These are phyloP conservation scores for Parelbella ahira DNA, from an alignment of 2,888 invertebrate species.

Conservation along the genomic window DNA sequence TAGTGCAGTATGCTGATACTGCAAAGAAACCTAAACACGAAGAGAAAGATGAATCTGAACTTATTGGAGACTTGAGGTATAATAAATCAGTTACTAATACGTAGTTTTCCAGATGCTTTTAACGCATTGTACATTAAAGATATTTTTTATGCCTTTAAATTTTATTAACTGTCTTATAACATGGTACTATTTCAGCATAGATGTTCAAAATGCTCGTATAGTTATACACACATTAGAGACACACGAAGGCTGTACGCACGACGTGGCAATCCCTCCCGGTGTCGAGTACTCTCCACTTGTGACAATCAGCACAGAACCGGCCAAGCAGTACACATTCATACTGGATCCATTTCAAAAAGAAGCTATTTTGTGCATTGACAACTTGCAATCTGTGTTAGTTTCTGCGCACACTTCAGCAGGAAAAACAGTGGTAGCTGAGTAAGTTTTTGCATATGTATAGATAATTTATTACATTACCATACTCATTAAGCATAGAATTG, in stretches of 20 bases:
- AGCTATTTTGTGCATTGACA: conserved; percentile 97
- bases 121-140: too few species aligned
- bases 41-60: conserved; percentile 50
- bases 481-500: too few species aligned
- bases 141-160: too few species aligned
- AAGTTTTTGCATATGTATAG: conserved; percentile 68
- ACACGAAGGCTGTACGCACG: conserved; percentile 96
- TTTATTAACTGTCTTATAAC: too few species aligned
- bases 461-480: too few species aligned
- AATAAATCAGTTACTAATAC: too few species aligned
- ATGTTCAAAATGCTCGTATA: conserved; percentile 89
- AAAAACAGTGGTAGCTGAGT: conserved; percentile 99
- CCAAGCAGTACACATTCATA: conserved; percentile 95
- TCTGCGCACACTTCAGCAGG: conserved; percentile 99
- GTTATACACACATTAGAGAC: conserved; percentile 94
- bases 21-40: conserved; percentile 54
- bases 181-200: conserved; percentile 77
- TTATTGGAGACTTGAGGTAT: conserved; percentile 65
- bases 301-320: conserved; percentile 84
- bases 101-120: too few species aligned
- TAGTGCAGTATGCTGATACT: conserved; percentile 56
- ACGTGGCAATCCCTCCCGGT: conserved; percentile 96
- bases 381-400: conserved; percentile 98
- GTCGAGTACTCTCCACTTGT: conserved; percentile 86
- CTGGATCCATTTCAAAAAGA: conserved; percentile 99